Base-by-base conservation (phyloP, 2,113 vertebrate species). In the Regulus satrapa region DNA sequence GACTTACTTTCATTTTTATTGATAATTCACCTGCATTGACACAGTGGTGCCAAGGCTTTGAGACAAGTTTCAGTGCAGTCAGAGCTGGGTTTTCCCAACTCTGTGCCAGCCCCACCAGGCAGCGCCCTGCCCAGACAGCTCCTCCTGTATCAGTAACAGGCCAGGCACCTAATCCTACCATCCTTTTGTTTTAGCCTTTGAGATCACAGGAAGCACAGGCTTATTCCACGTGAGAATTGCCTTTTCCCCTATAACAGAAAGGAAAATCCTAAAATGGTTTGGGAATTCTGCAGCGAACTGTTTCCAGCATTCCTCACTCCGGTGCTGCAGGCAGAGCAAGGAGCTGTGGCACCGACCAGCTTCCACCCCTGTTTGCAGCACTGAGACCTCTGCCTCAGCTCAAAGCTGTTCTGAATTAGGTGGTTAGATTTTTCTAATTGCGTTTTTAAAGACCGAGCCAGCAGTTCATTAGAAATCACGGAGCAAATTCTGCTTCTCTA, bases 381-480 rank as follows among this genome's bases (percentile, higher is more conserved):
- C 31, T 12, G 40, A 90, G 90, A 92, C 92, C 96, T 96, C 94
- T 93, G 93, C 49, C 79, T 92, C 78, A 9, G 75, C 93, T 96
- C 79, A 84, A 92, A 96, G 92, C 93, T 96, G 92, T 94, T 93
- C 92, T 54, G 90, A 96, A 97, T 95, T 93, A 97, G 93, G 89
- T 88, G 94, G 95, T 68, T 97, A 76, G 90, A 88, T 94, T 96
- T 84, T 86, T 93, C 92, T 96, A 96, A 96, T 97, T 96, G 95
- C 78, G 5, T 94, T 95, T 96, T 94, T 94, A 94, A 90, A 92
- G 90, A 91, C 43, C 5, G 56, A 96, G 95, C 95, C 94, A 97
- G 95, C 92, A 94, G 92, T 95, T 95, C 95, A 80, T 94, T 97
- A 96, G 95, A 88, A 95, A 94, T 89, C 79, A 18, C 0, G 68